A percentile compares a stretch with the other conserved stretches of the same genome.
These are phyloP conservation scores for Sitta europaea DNA, from an alignment of 2,113 vertebrate genomes.

Conservation along the genomic window DNA sequence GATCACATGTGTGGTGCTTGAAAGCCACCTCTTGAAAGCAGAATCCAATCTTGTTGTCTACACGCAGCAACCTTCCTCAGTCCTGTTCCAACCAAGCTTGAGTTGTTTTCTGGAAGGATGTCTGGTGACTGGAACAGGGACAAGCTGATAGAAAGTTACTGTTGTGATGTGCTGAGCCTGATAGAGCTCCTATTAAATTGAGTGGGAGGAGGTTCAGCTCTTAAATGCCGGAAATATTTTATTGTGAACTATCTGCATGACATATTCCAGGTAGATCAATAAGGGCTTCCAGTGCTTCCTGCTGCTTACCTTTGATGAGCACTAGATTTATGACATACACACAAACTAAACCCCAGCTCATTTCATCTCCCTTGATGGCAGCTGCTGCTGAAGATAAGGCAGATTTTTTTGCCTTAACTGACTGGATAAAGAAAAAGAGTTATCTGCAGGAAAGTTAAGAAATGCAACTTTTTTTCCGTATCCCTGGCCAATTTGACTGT, in stretches of 20 bases:
- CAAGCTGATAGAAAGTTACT: background rate
- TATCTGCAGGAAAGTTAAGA: conserved; percentile 25
- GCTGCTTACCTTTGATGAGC: conserved; percentile 38
- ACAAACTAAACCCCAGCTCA: conserved; percentile 5
- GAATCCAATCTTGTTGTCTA: background rate
- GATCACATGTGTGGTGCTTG: background rate
- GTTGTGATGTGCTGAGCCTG: background rate
- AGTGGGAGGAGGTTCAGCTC: background rate
- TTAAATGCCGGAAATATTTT: conserved; percentile 49
- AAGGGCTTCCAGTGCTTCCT: conserved; percentile 37
- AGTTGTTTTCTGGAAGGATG: background rate
- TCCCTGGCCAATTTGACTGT: background rate
- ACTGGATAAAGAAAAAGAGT: background rate
- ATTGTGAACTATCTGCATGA: conserved; percentile 27
- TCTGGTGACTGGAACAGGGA: background rate
- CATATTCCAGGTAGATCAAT: conserved; percentile 42
- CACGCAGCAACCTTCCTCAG: background rate
- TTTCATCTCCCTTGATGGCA: background rate
- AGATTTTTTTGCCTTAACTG: conserved; percentile 32
- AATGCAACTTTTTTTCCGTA: background rate
- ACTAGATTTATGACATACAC: conserved; percentile 16
- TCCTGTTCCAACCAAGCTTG: background rate
- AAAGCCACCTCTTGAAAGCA: background rate
- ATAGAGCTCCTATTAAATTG: background rate
- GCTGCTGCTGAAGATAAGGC: conserved; percentile 35